A percentile compares a stretch with the other conserved stretches of the same genome.
Evolutionary conservation across 1,140 invertebrate genomes (phyloP).

Genomic region (Eueides isabella): DNA sequence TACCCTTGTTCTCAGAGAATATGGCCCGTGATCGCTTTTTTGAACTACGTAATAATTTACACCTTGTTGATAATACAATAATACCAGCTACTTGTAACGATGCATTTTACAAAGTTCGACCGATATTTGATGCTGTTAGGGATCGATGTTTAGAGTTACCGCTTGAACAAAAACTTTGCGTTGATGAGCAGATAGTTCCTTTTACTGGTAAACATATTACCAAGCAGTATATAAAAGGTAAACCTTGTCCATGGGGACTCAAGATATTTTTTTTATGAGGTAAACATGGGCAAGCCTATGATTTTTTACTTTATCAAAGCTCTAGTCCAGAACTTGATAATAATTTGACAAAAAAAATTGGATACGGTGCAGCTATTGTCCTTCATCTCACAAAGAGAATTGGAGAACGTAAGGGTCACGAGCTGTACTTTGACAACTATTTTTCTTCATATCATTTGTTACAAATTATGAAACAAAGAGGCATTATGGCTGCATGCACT

Average conservation of each 20-base stretch:
- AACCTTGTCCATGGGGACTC: no score
- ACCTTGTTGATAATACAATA: slow-evolving; percentile 48
- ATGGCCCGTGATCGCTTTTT: slow-evolving; percentile 52
- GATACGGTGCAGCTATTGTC: slow-evolving; percentile 46
- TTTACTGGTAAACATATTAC: no score
- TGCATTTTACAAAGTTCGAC: slow-evolving; percentile 50
- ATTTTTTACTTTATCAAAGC: slow-evolving; percentile 54
- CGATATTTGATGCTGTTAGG: slow-evolving; percentile 51
- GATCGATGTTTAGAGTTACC: slow-evolving; percentile 48
- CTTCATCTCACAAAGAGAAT: slow-evolving; percentile 55
- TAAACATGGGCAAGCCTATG: no score
- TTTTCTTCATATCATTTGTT: slow-evolving; percentile 65
- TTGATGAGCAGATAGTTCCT: no score
- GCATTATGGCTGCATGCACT: slow-evolving; percentile 63
- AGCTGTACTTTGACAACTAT: slow-evolving; percentile 55
- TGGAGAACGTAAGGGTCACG: slow-evolving; percentile 44
- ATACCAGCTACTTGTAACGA: slow-evolving; percentile 44
- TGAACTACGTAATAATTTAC: slow-evolving; percentile 51
- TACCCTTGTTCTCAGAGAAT: slow-evolving; percentile 43
- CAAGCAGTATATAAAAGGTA: no score
- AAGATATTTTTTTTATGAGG: no score
- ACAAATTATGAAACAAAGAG: slow-evolving; percentile 57
- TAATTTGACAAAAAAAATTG: slow-evolving; percentile 47
- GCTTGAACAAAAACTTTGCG: slow-evolving; percentile 46
- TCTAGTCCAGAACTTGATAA: slow-evolving; percentile 48